Conservation (phyloP, 2,113 vertebrate species). For the Laterallus jamaicensis region DNA sequence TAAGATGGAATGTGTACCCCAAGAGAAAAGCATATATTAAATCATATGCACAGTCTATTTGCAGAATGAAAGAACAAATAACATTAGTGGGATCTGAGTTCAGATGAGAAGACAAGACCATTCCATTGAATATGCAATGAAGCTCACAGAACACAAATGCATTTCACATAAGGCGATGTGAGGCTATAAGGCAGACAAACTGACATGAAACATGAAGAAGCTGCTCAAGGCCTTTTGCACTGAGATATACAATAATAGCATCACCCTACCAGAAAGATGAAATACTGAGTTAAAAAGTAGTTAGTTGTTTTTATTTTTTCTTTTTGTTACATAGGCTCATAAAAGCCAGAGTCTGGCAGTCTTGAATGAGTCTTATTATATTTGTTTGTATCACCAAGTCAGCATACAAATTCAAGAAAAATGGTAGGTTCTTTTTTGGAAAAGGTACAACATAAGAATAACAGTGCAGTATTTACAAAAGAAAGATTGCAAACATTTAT, state of each 20-base stretch:
- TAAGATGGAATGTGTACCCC: neutral
- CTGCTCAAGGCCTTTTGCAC: neutral
- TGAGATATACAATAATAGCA: neutral
- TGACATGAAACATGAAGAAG: neutral
- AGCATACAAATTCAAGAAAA: neutral
- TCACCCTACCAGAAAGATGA: neutral
- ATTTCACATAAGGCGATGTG: neutral
- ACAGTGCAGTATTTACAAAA: neutral
- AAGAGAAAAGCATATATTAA: neutral
- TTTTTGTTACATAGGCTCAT: neutral
- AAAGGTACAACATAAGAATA: neutral
- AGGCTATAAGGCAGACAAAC: neutral
- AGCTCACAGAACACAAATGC: neutral
- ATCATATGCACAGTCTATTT: fast-evolving
- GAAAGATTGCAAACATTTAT: neutral
- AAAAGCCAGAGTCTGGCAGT: neutral
- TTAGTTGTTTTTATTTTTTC: neutral
- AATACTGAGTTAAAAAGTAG: neutral
- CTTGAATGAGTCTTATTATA: neutral
- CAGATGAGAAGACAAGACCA: neutral
- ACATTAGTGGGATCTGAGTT: neutral
- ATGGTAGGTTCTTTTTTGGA: neutral
- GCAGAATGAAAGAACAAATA: neutral
- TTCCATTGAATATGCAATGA: neutral
- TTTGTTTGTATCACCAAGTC: neutral